Conservation (phyloP, 2,113 vertebrate species). For the Eudyptes chrysolophus region DNA sequence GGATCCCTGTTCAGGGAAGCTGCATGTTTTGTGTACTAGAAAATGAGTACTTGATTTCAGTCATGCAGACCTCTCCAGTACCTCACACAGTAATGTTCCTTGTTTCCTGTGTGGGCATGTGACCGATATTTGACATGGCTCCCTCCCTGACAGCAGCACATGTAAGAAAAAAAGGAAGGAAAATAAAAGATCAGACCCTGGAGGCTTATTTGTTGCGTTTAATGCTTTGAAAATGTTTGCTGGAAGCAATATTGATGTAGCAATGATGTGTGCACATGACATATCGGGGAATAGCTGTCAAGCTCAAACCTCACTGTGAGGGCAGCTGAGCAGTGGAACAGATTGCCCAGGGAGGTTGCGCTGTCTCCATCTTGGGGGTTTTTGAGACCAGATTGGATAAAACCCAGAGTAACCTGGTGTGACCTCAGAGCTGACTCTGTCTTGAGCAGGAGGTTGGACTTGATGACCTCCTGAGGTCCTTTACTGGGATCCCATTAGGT, state of each 20-base stretch:
- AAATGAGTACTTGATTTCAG: background rate
- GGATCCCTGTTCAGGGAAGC: background rate
- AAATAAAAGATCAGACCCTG: background rate
- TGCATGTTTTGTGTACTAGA: background rate
- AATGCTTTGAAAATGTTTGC: constrained; percentile 6
- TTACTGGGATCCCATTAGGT: constrained; percentile 3
- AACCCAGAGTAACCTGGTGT: background rate
- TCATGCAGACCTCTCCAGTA: background rate
- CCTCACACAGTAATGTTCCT: background rate
- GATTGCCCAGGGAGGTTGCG: background rate
- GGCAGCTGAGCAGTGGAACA: background rate
- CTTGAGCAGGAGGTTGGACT: background rate
- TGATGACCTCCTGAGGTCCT: background rate
- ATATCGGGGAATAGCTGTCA: background rate
- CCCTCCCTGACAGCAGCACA: background rate
- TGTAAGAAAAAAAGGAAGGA: background rate
- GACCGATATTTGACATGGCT: background rate
- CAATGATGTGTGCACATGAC: background rate
- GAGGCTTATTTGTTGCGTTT: background rate
- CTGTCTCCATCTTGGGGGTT: background rate
- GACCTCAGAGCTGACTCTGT: background rate
- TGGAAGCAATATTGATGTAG: background rate
- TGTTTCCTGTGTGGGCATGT: background rate
- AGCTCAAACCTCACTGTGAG: background rate
- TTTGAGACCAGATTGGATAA: background rate